Evolutionary conservation across 1,140 invertebrate genomes (phyloP), one percentile per base, ranked within the genome.

Genomic region (Bacillus rossius): DNA sequence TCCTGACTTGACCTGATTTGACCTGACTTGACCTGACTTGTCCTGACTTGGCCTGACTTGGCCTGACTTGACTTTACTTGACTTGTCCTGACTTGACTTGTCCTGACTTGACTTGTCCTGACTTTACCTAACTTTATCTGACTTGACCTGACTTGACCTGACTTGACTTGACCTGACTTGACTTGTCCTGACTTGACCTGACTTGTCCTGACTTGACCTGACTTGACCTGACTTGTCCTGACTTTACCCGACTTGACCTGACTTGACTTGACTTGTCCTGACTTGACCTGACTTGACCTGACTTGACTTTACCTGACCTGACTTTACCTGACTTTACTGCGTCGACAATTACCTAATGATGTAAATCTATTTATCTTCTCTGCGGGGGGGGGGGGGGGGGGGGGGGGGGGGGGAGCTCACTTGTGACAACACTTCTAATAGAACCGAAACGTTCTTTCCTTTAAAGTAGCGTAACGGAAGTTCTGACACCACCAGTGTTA

Each of bases 1-100:
- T 60, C 49, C 59, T 61, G 50, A 61, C 48, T 57, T 61, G 57
- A 61, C 58, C 59, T 61, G 50, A 61, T 42, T 58, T 61, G 58
- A 61, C 59, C 59, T 61, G 50, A 61, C 48, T 49, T 61, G 58
- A 61, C 59, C 60, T 61, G 50, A 61, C 37, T 58, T 61, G 58
- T 60, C 38, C 49, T 61, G 45, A 61, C 42, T 57, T 61, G 57
- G 52, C 42, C 60, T 61, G 50, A 55, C 47, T 50, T 61, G 57
- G 60, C 43, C 58, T 61, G 57, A 61, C 26, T 57, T 61, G 57
- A 61, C 42, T 47, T 61, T 47, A 61, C 26, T 57, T 61, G 57
- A 61, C 43, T 47, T 61, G 57, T 51, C 42, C 59, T 61, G 57
- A 61, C 26, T 57, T 61, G 49, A 61, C 55, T 41, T 60, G 54